Evolutionary conservation across 92 coral and sea anemone species (phyloP).

Genomic region (Anthopleura xanthogrammica): DNA sequence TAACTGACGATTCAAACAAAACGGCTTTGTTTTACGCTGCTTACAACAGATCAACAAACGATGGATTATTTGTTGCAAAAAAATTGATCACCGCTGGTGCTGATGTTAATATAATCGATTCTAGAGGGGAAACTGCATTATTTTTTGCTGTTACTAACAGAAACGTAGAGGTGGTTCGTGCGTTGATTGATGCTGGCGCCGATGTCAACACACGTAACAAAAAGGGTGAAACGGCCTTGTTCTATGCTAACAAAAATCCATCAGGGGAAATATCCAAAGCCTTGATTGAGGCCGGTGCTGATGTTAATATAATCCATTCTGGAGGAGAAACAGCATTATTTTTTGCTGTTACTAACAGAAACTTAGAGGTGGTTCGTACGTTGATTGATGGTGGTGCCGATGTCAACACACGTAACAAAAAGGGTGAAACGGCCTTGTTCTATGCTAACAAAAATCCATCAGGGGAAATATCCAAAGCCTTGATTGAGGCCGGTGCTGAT

Average conservation of each 20-base stretch:
- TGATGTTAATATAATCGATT: not conserved
- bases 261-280: not conserved
- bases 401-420: too few relatives aligned
- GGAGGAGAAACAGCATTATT: not conserved
- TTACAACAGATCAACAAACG: not conserved
- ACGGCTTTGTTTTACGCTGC: not conserved
- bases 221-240: too few relatives aligned
- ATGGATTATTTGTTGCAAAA: not conserved
- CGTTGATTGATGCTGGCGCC: not conserved
- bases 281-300: not conserved
- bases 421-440: too few relatives aligned
- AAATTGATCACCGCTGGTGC: not conserved
- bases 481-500: not conserved
- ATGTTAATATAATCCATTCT: not conserved
- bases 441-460: too few relatives aligned
- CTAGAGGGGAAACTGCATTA: not conserved
- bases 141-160: not conserved
- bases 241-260: too few relatives aligned
- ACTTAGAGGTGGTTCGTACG: not conserved
- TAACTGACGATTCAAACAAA: not conserved
- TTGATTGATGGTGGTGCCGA: not conserved
- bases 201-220: too few relatives aligned
- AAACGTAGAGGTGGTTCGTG: not conserved
- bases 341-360: not conserved
- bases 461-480: not conserved